phyloP scores from a whole-genome alignment of 2,888 invertebrate species.

The Isoperla grammatica region DNA sequence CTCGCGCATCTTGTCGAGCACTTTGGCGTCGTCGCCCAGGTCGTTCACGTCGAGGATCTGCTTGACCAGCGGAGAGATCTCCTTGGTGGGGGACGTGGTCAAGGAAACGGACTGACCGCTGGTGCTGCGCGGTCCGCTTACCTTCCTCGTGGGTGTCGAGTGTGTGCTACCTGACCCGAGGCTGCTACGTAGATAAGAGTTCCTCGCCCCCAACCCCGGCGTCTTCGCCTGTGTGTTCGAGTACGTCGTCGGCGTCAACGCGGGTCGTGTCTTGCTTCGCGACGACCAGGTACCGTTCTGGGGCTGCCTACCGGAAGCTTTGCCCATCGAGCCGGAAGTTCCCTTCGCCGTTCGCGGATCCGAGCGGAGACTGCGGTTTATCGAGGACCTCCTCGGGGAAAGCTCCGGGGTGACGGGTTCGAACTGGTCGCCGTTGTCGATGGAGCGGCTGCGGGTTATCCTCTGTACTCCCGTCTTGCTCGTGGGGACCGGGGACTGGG shows the following conservation, averaged over 20 bases:
- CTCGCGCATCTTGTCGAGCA: constrained; percentile 69
- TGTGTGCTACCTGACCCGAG: constrained; percentile 19
- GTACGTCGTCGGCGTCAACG: constrained; percentile 37
- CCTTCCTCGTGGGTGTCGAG: constrained; percentile 21
- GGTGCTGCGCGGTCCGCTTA: constrained; percentile 19
- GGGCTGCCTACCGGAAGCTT: neutral
- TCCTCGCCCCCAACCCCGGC: constrained; percentile 19
- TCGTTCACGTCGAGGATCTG: constrained; percentile 61
- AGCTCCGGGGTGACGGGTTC: constrained; percentile 28
- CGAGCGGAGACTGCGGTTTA: constrained; percentile 43
- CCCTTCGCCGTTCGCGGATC: constrained; percentile 10
- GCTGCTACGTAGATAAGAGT: constrained; percentile 26
- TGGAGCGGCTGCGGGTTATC: constrained; percentile 27
- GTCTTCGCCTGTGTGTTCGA: constrained; percentile 35
- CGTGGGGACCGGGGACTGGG: neutral
- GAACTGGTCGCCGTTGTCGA: constrained; percentile 22
- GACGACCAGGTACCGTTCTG: constrained; percentile 2
- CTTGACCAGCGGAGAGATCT: constrained; percentile 58
- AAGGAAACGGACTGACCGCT: constrained; percentile 45
- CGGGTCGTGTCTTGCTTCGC: constrained; percentile 35
- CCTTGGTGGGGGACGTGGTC: constrained; percentile 58
- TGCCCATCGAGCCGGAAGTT: neutral
- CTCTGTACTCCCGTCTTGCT: neutral
- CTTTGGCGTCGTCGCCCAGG: constrained; percentile 65
- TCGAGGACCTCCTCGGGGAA: constrained; percentile 46